Evolutionary conservation across 1,140 invertebrate genomes (phyloP).

Genomic region (Cheumatopsyche charites): DNA sequence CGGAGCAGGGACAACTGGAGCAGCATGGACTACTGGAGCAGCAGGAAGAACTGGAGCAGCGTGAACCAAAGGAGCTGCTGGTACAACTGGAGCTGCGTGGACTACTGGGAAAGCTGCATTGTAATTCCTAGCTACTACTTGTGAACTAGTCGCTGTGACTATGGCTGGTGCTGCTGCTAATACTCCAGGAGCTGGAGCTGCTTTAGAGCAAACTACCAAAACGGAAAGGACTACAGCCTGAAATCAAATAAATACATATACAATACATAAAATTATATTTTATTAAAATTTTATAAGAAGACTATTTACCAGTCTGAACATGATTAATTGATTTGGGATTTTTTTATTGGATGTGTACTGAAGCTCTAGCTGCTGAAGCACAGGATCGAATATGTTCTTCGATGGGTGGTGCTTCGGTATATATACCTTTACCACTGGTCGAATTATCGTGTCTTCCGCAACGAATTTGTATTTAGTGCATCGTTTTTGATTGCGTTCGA

Average conservation of each 20-base stretch:
- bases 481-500: conserved; percentile 13
- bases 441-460: conserved; percentile 5
- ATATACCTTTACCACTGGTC: not conserved
- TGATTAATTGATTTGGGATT: not conserved
- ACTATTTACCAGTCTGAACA: conserved; percentile 13
- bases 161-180: conserved; percentile 49
- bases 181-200: conserved; percentile 48
- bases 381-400: not conserved
- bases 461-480: conserved; percentile 19
- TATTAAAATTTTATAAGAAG: not conserved
- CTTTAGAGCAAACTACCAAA: conserved; percentile 44
- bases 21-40: conserved; percentile 35
- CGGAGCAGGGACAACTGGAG: conserved; percentile 39
- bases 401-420: not conserved
- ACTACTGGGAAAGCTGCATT: conserved; percentile 52
- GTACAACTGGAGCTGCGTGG: conserved; percentile 48
- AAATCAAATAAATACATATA: not conserved
- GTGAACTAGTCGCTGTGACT: conserved; percentile 57
- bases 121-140: conserved; percentile 57
- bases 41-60: conserved; percentile 32
- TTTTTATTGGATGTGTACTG: not conserved
- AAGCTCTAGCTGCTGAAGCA: not conserved
- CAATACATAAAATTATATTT: not conserved
- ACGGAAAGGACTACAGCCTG: conserved; percentile 22
- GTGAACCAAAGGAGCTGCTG: conserved; percentile 25